Evolutionary conservation across 2,888 invertebrate genomes (phyloP).

Genomic region (Cartodere bifasciata): DNA sequence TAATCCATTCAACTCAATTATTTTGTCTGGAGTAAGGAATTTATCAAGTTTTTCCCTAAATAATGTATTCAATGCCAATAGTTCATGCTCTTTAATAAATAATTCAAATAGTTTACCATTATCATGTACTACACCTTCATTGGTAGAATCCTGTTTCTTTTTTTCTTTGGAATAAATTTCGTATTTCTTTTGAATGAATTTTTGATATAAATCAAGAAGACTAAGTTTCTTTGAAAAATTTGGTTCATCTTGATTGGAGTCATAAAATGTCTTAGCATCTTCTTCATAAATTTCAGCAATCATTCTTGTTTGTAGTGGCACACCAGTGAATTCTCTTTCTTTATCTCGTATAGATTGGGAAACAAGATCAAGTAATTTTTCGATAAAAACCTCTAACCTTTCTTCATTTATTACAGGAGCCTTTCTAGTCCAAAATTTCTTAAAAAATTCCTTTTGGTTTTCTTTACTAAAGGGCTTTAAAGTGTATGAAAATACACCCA

Average conservation of each 20-base stretch:
- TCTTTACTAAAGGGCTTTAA: not conserved
- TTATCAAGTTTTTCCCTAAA: too few relatives aligned
- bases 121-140: not conserved
- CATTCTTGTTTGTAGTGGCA: constrained; percentile 1
- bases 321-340: not conserved
- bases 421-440: not conserved
- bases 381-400: not conserved
- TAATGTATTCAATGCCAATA: not conserved
- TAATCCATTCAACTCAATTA: too few relatives aligned
- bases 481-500: not conserved
- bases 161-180: not conserved
- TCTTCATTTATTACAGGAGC: not conserved
- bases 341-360: not conserved
- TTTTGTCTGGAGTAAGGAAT: too few relatives aligned
- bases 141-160: constrained; percentile 1
- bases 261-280: not conserved
- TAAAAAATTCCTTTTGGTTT: not conserved
- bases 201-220: not conserved
- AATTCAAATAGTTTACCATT: not conserved
- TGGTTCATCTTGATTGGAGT: not conserved
- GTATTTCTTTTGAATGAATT: not conserved
- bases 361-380: not conserved
- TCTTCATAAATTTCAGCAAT: not conserved
- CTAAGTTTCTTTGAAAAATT: not conserved
- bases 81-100: not conserved